Base-by-base conservation (phyloP, 2,797 vertebrate species). In the Galagoides demidoff region DNA sequence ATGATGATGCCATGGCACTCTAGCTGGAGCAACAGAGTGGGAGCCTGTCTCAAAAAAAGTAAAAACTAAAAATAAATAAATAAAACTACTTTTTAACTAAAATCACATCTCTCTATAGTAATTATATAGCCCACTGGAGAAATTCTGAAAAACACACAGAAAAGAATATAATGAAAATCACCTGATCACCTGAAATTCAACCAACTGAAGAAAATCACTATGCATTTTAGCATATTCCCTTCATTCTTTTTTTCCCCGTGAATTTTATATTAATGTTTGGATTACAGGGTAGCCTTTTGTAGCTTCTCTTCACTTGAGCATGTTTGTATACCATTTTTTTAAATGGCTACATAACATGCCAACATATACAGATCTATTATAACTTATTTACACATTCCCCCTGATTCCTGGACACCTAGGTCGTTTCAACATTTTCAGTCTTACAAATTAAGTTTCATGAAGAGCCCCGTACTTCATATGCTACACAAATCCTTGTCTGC, bases 171-270 rank as follows among this genome's bases (percentile, higher is more conserved):
- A 82, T 29, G 31, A 90, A 89, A 94, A 57, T 73, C 29, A 20
- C 19, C n/a, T 88, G 71, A 87, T 73, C n/a, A 27, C 19, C 34
- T 90, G 71, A 87, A 87, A 89, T 86, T 73, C 71, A 95, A 73
- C 7, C 39, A 91, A 77, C 52, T 37, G 29, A 86, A 89, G 85
- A 85, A 82, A 88, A 90, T 9, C 71, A 37, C 1, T 63, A 0
- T 16, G 45, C 61, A 83, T 27, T 29, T 59, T 89, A 68, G 78
- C 12, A 5, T 13, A 87, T 52, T 85, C 57, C 37, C 10, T 74
- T 43, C 12, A 22, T 74, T 61, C n/a, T 55, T 31, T 49, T 55
- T 57, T 64, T 49, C 37, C 49, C 49, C 89, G 39, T 52, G 70
- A 73, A 81, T 87, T 94, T 45, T 84, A 10, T 22, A 68, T 70